phyloP scores from a whole-genome alignment of 2,113 vertebrate genomes.

The Dasyornis broadbenti region DNA sequence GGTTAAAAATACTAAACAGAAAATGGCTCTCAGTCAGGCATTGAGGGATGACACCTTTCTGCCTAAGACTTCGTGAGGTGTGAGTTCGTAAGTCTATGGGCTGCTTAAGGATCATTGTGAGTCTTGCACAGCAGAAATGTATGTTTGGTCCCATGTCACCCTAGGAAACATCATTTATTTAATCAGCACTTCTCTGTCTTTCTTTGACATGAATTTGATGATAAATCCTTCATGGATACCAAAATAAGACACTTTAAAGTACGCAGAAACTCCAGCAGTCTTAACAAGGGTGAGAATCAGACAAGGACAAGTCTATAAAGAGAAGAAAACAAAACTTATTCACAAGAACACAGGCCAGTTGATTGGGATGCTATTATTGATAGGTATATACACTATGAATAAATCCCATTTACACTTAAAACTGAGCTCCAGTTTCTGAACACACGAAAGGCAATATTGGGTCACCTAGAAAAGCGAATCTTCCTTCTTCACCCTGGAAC shows the following conservation, averaged over 20 bases:
- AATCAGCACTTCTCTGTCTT: neutral
- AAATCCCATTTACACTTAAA: neutral
- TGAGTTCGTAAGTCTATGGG: rapidly evolving
- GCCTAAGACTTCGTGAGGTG: neutral
- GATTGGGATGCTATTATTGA: neutral
- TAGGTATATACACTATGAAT: neutral
- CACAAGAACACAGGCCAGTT: neutral
- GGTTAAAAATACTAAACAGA: neutral
- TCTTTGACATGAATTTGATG: neutral
- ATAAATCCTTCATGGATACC: neutral
- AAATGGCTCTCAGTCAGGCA: neutral
- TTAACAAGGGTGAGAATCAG: neutral
- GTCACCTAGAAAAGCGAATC: neutral
- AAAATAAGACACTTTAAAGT: neutral
- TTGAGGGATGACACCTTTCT: neutral
- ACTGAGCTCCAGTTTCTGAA: neutral
- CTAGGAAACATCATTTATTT: neutral
- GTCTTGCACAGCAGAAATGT: neutral
- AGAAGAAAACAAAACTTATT: neutral
- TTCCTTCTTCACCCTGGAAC: neutral
- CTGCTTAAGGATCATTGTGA: neutral
- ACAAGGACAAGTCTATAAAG: neutral
- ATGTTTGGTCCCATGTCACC: neutral
- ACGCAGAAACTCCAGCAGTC: neutral
- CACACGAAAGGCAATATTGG: neutral